Base-by-base conservation (phyloP, 1,140 invertebrate species). In the Drosophila mauritiana region DNA sequence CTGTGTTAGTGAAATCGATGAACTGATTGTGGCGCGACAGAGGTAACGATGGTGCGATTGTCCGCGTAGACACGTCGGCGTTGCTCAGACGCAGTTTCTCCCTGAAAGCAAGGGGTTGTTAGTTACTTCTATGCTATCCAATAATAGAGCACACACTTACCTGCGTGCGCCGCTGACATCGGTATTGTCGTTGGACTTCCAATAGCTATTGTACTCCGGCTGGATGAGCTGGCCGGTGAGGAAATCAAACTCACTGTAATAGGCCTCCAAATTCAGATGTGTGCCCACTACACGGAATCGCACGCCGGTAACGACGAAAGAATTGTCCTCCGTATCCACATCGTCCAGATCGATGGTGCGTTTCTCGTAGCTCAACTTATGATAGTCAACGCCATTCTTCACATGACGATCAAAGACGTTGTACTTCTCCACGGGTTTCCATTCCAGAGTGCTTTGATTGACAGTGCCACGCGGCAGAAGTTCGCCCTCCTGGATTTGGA, bases 251-350 rank as follows among this genome's bases (percentile, higher is more conserved):
- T 96, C 95, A 5, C 96, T 96, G 1, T 94, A 93, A 45, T 93
- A 94, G 37, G 97, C 96, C 93, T 98, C 97, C 46, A 97, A 94
- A 93, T 98, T 97, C 37, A 98, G 91, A 90, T 97, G 97, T 0
- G 95, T 93, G 13, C 97, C 97, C 11, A 98, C 92, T 65, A 95
- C 93, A 62, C 96, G 93, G 86, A 97, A 97, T 76, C 95, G 94
- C 0, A 96, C 92, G 17, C 96, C 96, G 93, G 83, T 68, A 0
- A 92, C 79, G 4, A 92, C 69, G 93, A 93, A 93, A 94, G 95
- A 75, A 95, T 97, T 49, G 97, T 76, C 46, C 96, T 93, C 85
- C 95, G 93, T 94, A 17, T 94, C 92, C 12, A 86, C 80, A 80
- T 97, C 96, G 84, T 98, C 97, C 65, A 98, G 92, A 92, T 98